A percentile compares a stretch with the other conserved stretches of the same genome.
Conservation (phyloP, 1,140 invertebrate genomes). For the Dendroctonus valens region DNA sequence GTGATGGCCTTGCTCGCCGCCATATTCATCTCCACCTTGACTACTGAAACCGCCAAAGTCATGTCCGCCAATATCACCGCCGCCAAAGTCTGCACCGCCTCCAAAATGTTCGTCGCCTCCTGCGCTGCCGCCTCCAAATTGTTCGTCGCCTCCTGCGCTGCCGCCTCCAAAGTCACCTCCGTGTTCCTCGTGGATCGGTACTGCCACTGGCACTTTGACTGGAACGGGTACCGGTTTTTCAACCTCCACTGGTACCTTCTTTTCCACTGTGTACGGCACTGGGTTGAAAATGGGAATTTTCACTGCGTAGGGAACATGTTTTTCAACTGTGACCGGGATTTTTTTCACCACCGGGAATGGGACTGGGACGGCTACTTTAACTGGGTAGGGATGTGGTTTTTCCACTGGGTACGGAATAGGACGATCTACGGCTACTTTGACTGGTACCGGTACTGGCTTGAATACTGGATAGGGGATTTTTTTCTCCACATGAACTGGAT, state of each 20-base stretch:
- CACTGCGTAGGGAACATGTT: constrained; percentile 63
- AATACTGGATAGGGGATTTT: constrained; percentile 51
- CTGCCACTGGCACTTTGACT: constrained; percentile 66
- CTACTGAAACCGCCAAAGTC: constrained; percentile 27
- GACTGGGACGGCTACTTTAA: constrained; percentile 58
- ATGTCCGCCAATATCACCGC: constrained; percentile 27
- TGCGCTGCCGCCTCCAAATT: constrained; percentile 10
- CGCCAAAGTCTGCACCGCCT: constrained; percentile 28
- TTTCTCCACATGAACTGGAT: constrained; percentile 49
- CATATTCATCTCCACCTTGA: constrained; percentile 13
- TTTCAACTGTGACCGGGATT: constrained; percentile 61
- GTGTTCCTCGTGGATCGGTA: constrained; percentile 54
- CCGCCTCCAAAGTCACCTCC: constrained; percentile 38
- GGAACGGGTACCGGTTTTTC: constrained; percentile 59
- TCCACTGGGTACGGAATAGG: constrained; percentile 63
- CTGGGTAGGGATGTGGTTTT: constrained; percentile 60
- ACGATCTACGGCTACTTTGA: constrained; percentile 56
- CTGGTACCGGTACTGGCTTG: constrained; percentile 57
- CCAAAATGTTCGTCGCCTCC: constrained; percentile 39
- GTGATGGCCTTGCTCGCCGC: constrained; percentile 45
- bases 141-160: constrained; percentile 31
- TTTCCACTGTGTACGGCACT: constrained; percentile 63
- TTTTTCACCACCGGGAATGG: constrained; percentile 60
- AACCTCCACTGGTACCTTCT: constrained; percentile 63
- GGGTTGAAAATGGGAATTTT: constrained; percentile 64